Base-by-base conservation (phyloP, 2,888 invertebrate genomes). In the Eristalinus sepulchralis region DNA sequence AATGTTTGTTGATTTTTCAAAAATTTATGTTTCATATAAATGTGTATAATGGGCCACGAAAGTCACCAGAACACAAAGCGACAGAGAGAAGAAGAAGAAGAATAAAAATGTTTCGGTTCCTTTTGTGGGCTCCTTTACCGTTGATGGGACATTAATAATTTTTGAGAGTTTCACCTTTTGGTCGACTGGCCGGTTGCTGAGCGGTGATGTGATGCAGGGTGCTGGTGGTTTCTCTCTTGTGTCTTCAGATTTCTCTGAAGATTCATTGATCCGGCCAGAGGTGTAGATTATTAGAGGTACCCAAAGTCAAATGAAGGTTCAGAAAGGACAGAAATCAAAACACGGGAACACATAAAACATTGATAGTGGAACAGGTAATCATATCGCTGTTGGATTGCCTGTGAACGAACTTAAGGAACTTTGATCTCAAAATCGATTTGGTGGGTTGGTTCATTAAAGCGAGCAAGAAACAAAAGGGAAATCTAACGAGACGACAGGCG, bases 91-190 rank as follows among this genome's bases (percentile, higher is more conserved):
- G 34, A 66, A 24, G 27, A 53, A 53, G 60, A 62, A 68, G 39
- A 77, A 76, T 71, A 55, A 63, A 80, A 75, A 71, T 80, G 83
- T 71, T 83, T 83, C 87, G 87, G 83, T 87, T 72, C 75, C 87
- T 87, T 87, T 87, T 87, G 87, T 83, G 72, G 70, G 47, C 64
- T 78, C 86, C 83, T 83, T 83, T 79, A 76, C 78, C 73, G 80
- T 80, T 87, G 83, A 83, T 87, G 87, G 87, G 83, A 87, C 87
- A 87, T 87, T 87, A 87, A 87, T 87, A 87, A 87, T 87, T 87
- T 87, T 80, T 47, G 75, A 87, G 83, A 87, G 83, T 79, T 83
- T 79, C 78, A 53, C 71, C 72, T 60, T 11, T 53, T 67, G 67
- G 75, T 79, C 63, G 63, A 5, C 5, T 27, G 27, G 27, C 27